A percentile compares a stretch with the other conserved stretches of the same genome.
These are phyloP conservation scores for Agonopterix subpropinquella DNA, from an alignment of 2,888 invertebrate genomes.

Conservation along the genomic window DNA sequence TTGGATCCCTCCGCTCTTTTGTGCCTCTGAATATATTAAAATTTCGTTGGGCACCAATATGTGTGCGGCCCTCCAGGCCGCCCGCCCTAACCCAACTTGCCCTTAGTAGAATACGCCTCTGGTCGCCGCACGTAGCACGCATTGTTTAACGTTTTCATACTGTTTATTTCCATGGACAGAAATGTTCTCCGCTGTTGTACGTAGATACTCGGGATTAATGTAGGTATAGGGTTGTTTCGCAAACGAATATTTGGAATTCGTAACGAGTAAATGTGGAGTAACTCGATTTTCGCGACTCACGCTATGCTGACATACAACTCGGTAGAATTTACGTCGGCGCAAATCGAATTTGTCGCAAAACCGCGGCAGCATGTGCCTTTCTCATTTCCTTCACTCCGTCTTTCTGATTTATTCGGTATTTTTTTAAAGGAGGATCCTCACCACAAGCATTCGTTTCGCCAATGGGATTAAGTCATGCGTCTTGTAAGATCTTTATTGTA, in stretches of 20 bases:
- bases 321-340: slow-evolving; percentile 3
- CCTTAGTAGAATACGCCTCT: too few species aligned
- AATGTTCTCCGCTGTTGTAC: background rate
- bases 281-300: slow-evolving; percentile 4
- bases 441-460: background rate
- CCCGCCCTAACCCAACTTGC: too few species aligned
- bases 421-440: background rate
- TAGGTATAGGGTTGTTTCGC: background rate
- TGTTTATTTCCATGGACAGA: too few species aligned
- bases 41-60: too few species aligned
- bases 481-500: too few species aligned
- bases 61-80: too few species aligned
- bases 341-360: slow-evolving; percentile 10
- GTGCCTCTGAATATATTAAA: too few species aligned
- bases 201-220: background rate
- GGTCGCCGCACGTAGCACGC: too few species aligned
- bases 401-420: background rate
- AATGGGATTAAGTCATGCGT: too few species aligned
- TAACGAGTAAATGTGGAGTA: slow-evolving; percentile 1
- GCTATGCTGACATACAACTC: background rate
- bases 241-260: background rate
- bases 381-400: background rate
- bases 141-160: too few species aligned
- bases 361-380: background rate
- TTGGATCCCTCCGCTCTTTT: too few species aligned